Conservation (phyloP, 2,113 vertebrate genomes). For the Eudyptes chrysolophus region DNA sequence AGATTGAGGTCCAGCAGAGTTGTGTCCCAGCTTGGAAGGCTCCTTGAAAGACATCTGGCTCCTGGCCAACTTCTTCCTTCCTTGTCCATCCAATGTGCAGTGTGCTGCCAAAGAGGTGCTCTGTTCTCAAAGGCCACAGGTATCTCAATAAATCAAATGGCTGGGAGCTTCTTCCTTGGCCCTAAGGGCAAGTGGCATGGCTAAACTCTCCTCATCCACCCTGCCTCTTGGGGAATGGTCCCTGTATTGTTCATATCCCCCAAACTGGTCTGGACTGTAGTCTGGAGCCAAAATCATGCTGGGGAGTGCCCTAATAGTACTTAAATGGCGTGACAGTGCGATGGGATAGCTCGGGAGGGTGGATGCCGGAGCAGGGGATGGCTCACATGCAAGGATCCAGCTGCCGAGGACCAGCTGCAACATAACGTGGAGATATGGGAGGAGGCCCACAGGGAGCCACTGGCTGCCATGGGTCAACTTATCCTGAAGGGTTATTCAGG, state of each 20-base stretch:
- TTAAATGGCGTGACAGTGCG: rapidly evolving
- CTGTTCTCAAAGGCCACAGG: background rate
- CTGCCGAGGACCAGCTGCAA: background rate
- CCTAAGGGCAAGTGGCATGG: background rate
- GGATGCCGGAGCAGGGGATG: background rate
- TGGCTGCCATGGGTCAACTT: background rate
- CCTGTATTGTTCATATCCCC: background rate
- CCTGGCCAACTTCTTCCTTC: background rate
- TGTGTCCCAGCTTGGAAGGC: background rate
- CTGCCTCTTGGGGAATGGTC: background rate
- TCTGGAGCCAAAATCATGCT: background rate
- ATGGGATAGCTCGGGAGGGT: background rate
- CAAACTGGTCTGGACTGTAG: background rate
- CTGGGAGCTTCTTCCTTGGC: background rate
- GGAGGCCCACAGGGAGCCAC: background rate
- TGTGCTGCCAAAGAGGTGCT: background rate
- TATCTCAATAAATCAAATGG: background rate
- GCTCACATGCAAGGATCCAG: background rate
- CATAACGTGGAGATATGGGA: background rate
- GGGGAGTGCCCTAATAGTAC: background rate
- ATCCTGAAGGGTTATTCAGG: background rate
- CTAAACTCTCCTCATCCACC: background rate
- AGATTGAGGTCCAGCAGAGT: background rate
- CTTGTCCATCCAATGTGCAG: background rate
- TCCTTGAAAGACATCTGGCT: background rate